Percentiles rank a stretch among this genome's conserved stretches.
Conservation (phyloP, 2,113 vertebrate genomes). For the Gambusia holbrooki region DNA sequence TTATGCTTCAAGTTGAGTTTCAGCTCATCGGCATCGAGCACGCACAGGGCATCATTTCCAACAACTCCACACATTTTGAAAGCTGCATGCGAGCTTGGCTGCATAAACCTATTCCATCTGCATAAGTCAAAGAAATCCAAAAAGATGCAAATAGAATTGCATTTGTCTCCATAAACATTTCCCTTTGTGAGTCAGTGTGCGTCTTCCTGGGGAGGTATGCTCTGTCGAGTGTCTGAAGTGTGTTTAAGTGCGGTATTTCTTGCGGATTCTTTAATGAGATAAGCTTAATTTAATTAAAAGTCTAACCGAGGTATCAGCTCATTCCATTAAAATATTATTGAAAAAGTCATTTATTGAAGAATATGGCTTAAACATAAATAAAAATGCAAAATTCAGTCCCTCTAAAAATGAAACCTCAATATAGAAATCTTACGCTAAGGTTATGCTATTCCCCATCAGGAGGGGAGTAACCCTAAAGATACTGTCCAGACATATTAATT, state of each 20-base stretch:
- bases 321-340: neutral
- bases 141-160: neutral
- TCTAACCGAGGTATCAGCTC: neutral
- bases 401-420: neutral
- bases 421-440: neutral
- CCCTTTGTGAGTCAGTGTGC: neutral
- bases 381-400: neutral
- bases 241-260: neutral
- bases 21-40: neutral
- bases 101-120: neutral
- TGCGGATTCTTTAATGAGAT: neutral
- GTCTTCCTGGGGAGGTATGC: neutral
- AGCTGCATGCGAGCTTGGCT: neutral
- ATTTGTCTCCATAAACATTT: neutral
- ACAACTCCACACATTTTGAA: neutral
- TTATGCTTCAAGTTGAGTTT: neutral
- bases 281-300: neutral
- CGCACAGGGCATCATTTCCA: neutral
- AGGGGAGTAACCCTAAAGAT: too few relatives aligned
- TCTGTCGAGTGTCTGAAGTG: neutral
- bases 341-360: neutral
- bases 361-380: neutral
- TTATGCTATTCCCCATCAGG: neutral
- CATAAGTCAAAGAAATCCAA: neutral
- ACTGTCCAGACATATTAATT: too few relatives aligned